phyloP scores from a whole-genome alignment of 2,888 invertebrate genomes.

The Catonia carolina region DNA sequence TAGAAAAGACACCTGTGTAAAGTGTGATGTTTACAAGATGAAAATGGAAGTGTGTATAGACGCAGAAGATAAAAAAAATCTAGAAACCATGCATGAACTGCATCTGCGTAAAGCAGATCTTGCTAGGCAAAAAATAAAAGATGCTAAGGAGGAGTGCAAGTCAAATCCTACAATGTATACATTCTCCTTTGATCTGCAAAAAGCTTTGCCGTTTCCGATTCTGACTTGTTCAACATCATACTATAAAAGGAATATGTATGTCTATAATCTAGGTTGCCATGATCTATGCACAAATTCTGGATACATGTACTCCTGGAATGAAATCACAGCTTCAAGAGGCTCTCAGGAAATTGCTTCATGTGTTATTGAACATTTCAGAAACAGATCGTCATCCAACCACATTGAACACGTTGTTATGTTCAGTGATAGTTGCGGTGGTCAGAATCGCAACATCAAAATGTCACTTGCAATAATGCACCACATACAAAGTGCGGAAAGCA shows the following conservation, averaged over 20 bases:
- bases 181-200: constrained; percentile 29
- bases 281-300: constrained; percentile 35
- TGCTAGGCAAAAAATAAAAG: constrained; percentile 8
- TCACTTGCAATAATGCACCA: constrained; percentile 30
- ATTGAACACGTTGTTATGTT: constrained; percentile 35
- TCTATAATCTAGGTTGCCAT: constrained; percentile 35
- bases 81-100: constrained; percentile 9
- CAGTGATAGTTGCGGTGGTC: constrained; percentile 37
- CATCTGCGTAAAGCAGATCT: constrained; percentile 13
- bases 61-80: constrained; percentile 4
- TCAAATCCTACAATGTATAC: constrained; percentile 4
- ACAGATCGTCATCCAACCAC: background rate
- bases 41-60: constrained; percentile 7
- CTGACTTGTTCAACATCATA: constrained; percentile 35
- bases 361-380: constrained; percentile 31
- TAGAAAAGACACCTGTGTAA: constrained; percentile 16
- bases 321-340: constrained; percentile 37
- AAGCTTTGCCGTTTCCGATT: constrained; percentile 34
- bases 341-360: constrained; percentile 36
- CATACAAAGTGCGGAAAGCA: background rate
- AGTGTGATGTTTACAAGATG: constrained; percentile 15
- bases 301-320: constrained; percentile 37
- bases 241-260: constrained; percentile 37
- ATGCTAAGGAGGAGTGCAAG: constrained; percentile 4
- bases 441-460: constrained; percentile 38